These are phyloP conservation scores for Microchirus variegatus DNA, from an alignment of 2,797 vertebrate genomes.

Conservation along the genomic window DNA sequence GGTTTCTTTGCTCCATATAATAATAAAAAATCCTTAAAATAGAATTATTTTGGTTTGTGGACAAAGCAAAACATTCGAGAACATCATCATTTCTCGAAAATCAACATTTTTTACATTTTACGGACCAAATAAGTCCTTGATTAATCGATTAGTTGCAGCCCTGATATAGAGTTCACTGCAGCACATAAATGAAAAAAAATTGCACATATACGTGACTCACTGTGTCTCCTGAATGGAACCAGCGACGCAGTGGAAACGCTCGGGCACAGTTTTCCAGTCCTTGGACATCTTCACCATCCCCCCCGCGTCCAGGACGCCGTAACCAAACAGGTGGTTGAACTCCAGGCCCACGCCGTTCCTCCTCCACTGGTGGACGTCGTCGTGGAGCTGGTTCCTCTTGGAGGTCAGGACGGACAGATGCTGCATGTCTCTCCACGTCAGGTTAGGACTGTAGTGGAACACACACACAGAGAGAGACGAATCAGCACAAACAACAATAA, in stretches of 20 bases:
- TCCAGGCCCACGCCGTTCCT: slow-evolving; percentile 97
- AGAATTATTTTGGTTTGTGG: too few species aligned
- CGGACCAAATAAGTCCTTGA: too few species aligned
- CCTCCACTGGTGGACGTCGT: slow-evolving; percentile 97
- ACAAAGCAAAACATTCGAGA: too few species aligned
- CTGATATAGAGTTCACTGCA: background rate
- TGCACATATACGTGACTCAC: slow-evolving; percentile 80
- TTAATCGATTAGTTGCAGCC: too few species aligned
- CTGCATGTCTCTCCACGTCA: slow-evolving; percentile 98
- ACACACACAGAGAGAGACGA: too few species aligned
- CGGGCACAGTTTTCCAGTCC: slow-evolving; percentile 97
- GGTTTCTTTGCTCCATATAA: too few species aligned
- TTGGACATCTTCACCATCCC: slow-evolving; percentile 98
- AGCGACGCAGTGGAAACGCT: slow-evolving; percentile 97
- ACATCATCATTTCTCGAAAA: too few species aligned
- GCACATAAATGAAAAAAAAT: background rate
- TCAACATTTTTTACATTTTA: too few species aligned
- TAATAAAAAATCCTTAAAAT: too few species aligned
- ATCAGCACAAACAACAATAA: background rate
- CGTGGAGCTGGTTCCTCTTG: slow-evolving; percentile 98
- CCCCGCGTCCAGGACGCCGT: slow-evolving; percentile 95
- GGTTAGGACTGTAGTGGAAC: slow-evolving; percentile 83
- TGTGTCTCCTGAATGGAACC: slow-evolving; percentile 92
- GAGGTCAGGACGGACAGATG: slow-evolving; percentile 98
- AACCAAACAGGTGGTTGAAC: slow-evolving; percentile 98